These are phyloP conservation scores for Benitochromis conjunctus DNA, from an alignment of 2,113 vertebrate genomes.

Conservation along the genomic window DNA sequence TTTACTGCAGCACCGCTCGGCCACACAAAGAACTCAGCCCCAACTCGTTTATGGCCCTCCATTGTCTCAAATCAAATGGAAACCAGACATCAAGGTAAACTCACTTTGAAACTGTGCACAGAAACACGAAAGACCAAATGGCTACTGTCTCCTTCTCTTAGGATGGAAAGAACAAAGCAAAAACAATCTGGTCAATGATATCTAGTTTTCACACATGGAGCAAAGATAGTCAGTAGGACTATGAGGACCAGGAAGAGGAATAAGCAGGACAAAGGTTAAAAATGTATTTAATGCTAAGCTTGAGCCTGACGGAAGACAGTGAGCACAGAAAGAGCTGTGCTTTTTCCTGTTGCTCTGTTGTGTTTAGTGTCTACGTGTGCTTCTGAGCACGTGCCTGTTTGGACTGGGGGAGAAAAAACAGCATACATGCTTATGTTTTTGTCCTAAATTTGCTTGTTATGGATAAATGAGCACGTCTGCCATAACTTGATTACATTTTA, in stretches of 20 bases:
- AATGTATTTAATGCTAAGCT: constrained; percentile 64
- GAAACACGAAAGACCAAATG: constrained; percentile 52
- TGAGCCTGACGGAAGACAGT: constrained; percentile 57
- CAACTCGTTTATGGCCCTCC: constrained; percentile 64
- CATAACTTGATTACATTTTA: neutral
- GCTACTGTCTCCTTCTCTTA: constrained; percentile 20
- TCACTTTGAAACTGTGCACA: constrained; percentile 57
- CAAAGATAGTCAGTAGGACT: constrained; percentile 15
- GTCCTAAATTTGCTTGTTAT: constrained; percentile 54
- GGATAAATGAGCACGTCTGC: constrained; percentile 13
- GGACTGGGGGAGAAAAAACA: constrained; percentile 8
- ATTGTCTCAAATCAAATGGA: constrained; percentile 70
- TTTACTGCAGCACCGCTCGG: constrained; percentile 52
- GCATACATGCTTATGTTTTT: constrained; percentile 47
- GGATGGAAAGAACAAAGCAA: constrained; percentile 6
- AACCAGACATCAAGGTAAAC: constrained; percentile 66
- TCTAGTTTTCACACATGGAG: constrained; percentile 42
- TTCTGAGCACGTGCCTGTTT: constrained; percentile 29
- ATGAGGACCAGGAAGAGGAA: constrained; percentile 49
- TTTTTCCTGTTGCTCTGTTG: constrained; percentile 59
- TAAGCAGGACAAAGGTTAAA: constrained; percentile 68
- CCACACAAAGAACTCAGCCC: constrained; percentile 61
- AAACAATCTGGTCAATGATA: constrained; percentile 22
- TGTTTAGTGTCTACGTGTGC: constrained; percentile 40
- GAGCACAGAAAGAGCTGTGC: constrained; percentile 42